phyloP scores from a whole-genome alignment of 2,113 vertebrate genomes.

The Corvus hawaiiensis region DNA sequence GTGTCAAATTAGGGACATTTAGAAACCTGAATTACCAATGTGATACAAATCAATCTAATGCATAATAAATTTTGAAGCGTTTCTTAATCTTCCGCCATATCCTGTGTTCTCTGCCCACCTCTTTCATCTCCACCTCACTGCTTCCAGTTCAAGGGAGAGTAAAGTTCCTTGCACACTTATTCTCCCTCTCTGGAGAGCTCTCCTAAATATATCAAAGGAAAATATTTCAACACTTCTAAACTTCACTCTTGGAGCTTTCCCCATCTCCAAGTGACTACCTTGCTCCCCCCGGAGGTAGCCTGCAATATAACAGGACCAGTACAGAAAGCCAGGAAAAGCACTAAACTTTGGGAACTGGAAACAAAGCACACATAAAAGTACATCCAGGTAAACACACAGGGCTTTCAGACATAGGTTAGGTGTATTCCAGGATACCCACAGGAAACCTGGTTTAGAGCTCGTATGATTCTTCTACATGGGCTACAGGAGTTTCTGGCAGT shows the following conservation, averaged over 20 bases:
- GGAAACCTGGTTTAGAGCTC: neutral
- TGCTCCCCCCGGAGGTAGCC: neutral
- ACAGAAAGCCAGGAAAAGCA: neutral
- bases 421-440: neutral
- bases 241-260: neutral
- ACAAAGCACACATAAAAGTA: neutral
- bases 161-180: neutral
- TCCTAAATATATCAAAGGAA: neutral
- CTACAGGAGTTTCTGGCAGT: neutral
- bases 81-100: neutral
- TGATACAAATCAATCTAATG: neutral
- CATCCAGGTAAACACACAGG: neutral
- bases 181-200: neutral
- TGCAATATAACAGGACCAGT: neutral
- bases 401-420: rapidly evolving
- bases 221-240: neutral
- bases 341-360: neutral
- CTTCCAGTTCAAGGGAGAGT: neutral
- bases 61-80: neutral
- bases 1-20: neutral
- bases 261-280: neutral
- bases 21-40: neutral
- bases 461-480: rapidly evolving
- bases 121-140: neutral
- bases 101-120: neutral